Conservation (phyloP, 2,888 invertebrate species). For the Drosophila picticornis region DNA sequence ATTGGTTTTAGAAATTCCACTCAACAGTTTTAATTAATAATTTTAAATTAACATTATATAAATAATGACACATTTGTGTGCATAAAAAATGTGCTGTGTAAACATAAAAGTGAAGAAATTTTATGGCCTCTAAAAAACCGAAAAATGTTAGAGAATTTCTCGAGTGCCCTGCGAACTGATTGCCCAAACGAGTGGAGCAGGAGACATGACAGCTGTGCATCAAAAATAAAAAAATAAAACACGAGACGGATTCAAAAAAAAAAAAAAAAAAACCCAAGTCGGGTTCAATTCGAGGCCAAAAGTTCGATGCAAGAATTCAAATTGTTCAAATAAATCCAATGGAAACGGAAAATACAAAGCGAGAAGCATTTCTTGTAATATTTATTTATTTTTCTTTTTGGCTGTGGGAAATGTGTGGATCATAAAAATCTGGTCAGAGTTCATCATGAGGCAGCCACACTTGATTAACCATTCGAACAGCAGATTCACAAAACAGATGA, state of each 20-base stretch:
- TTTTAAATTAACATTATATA: too few species aligned
- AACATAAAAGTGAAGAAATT: conserved; percentile 4
- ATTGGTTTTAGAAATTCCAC: not conserved
- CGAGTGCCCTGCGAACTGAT: conserved; percentile 57
- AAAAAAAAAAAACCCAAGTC: conserved; percentile 1
- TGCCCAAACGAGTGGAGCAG: conserved; percentile 24
- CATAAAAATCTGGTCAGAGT: conserved; percentile 21
- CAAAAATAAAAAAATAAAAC: conserved; percentile 25
- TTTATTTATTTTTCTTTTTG: not conserved
- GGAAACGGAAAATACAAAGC: conserved; percentile 30
- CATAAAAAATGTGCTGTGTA: not conserved
- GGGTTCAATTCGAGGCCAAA: conserved; percentile 34
- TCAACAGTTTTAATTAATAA: not conserved
- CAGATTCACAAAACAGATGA: not conserved
- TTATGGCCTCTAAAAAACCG: conserved; percentile 24
- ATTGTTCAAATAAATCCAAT: conserved; percentile 64
- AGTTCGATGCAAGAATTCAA: conserved; percentile 49
- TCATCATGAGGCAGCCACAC: conserved; percentile 35
- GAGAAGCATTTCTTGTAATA: not conserved
- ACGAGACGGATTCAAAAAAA: conserved; percentile 28
- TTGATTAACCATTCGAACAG: conserved; percentile 41
- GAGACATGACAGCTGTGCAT: conserved; percentile 52
- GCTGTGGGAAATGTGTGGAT: conserved; percentile 37
- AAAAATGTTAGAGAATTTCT: conserved; percentile 29
- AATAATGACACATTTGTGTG: not conserved